Evolutionary conservation across 2,113 vertebrate species (phyloP).

Genomic region (Physeter macrocephalus): DNA sequence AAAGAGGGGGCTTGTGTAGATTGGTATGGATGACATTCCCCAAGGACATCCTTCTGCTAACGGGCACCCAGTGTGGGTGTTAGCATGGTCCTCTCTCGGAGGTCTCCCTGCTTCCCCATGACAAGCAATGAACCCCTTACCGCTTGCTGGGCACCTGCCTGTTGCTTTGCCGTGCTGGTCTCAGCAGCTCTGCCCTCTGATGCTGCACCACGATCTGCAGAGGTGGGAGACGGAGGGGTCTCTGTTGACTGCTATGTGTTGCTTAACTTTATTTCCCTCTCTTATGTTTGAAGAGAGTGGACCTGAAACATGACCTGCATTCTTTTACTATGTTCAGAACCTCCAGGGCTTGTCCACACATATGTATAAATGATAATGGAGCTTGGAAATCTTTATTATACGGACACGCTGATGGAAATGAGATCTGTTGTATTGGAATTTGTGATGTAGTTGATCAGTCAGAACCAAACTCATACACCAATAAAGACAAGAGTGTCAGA

Average conservation of each 20-base stretch:
- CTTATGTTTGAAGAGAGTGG: neutral
- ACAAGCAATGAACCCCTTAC: neutral
- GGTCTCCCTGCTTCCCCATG: neutral
- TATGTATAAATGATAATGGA: neutral
- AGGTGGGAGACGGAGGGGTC: neutral
- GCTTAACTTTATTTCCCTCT: neutral
- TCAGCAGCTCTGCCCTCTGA: neutral
- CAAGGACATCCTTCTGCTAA: neutral
- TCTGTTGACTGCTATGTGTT: neutral
- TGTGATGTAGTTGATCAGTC: constrained; percentile 46
- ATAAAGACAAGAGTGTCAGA: constrained; percentile 63
- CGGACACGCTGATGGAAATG: constrained; percentile 24
- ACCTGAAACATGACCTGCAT: neutral
- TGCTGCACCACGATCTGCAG: neutral
- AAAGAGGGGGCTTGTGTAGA: neutral
- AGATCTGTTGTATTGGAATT: constrained; percentile 33
- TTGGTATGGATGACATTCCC: neutral
- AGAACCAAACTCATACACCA: constrained; percentile 32
- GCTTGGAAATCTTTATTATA: neutral
- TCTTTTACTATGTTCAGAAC: constrained; percentile 4
- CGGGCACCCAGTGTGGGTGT: neutral
- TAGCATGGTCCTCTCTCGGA: neutral
- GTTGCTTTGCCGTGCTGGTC: neutral
- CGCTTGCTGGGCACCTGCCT: neutral
- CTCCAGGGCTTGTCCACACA: neutral